Percentiles rank a stretch among this genome's conserved stretches.
Evolutionary conservation across 1,140 invertebrate genomes (phyloP).

Genomic region (Holotrichia oblita): DNA sequence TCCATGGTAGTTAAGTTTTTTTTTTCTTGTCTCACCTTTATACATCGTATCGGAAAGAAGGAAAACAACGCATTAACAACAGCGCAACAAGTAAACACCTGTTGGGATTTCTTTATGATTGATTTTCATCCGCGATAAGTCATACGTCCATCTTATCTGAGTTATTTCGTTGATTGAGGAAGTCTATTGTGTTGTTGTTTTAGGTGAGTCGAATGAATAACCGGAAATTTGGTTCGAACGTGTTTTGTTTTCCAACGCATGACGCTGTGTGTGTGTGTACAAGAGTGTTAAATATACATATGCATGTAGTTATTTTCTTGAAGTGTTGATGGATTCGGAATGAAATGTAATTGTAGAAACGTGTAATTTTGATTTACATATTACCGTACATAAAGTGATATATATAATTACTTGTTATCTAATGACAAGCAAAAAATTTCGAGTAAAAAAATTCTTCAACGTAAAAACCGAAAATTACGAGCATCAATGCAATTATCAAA

Average conservation of each 20-base stretch:
- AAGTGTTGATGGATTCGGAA: no score
- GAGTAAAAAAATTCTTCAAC: no score
- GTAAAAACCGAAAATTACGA: no score
- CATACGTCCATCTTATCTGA: conserved; percentile 13
- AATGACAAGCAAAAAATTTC: no score
- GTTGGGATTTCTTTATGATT: neutral
- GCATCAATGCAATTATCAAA: no score
- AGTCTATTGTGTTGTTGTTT: conserved; percentile 35
- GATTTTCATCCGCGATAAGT: conserved; percentile 23
- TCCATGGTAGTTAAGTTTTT: neutral
- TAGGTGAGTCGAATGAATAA: conserved; percentile 33
- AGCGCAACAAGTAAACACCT: neutral
- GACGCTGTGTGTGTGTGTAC: neutral
- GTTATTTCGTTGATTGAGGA: conserved; percentile 31
- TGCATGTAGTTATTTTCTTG: no score
- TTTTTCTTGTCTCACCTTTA: neutral
- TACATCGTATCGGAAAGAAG: neutral
- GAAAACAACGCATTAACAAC: neutral
- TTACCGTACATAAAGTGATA: no score
- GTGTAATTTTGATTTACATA: no score
- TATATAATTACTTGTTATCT: no score
- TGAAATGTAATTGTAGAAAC: no score
- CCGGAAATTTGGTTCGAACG: conserved; percentile 35
- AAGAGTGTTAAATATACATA: no score
- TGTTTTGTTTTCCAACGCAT: conserved; percentile 27